Evolutionary conservation across 2,113 vertebrate species (phyloP), one percentile per base, ranked within the genome.

Genomic region (Cyanoderma ruficeps): DNA sequence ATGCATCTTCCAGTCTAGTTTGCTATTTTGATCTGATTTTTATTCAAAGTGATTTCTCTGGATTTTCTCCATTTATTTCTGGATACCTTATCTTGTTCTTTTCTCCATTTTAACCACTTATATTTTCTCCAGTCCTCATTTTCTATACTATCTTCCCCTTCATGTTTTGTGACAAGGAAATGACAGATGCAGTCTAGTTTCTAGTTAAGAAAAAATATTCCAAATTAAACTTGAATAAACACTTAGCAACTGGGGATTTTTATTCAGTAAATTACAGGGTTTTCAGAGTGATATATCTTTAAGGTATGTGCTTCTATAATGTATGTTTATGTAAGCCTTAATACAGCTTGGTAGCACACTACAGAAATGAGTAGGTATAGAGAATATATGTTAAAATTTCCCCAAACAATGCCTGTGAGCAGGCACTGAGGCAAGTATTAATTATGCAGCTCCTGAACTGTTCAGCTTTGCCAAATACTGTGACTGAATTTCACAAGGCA

Each of bases 401-500:
- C 12, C 42, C 20, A 53, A 46, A 71, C 18, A 50, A 74, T 63
- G 15, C 19, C 63, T 89, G 31, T 39, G 92, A 92, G 76, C 30
- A 89, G 72, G 10, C 47, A 93, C 35, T n/a, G 59, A 90, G 44
- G 42, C 63, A 88, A 67, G 2, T 71, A 84, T 81, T 82, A 91
- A 85, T 93, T 89, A 87, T 55, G 33, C 46, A 69, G 63, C 42
- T 90, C 83, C 70, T 77, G 47, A 91, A 83, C 35, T 80, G 50
- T 47, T 85, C 63, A 67, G 25, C 23, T 87, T 94, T 89, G 57
- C 60, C 94, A 95, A 75, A 81, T 44, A 81, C 27, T 87, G 75
- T 44, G 44, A 85, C 31, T 90, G 57, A 95, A 93, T 96, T 95
- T 89, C 59, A 65, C 21, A 75, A 72, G 24, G 67, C 33, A 83